Percentiles rank a stretch among this genome's conserved stretches.
These are phyloP conservation scores for zebrafish (Danio rerio) DNA, from an alignment of 2,113 vertebrate species.

Conservation along the genomic window GRCz12tu NC_133178.1:22900501-22901000, in stretches of 20 bases:
- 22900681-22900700: conserved; percentile 44
- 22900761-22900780: conserved; percentile 57
- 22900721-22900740: conserved; percentile 40
- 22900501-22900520: background rate
- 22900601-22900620: background rate
- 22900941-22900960: conserved; percentile 60
- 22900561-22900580: background rate
- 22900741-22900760: background rate
- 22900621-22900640: conserved; percentile 10
- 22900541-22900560: background rate
- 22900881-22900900: conserved; percentile 46
- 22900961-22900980: conserved; percentile 54
- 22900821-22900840: conserved; percentile 62
- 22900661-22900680: conserved; percentile 41
- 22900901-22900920: conserved; percentile 58
- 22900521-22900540: background rate
- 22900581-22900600: background rate
- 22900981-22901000: conserved; percentile 55
- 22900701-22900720: conserved; percentile 31
- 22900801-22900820: conserved; percentile 58
- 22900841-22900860: conserved; percentile 61
- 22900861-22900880: conserved; percentile 58
- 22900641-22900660: conserved; percentile 16
- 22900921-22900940: conserved; percentile 54
- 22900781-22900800: conserved; percentile 62